Evolutionary conservation across 2,888 invertebrate species (phyloP).

Genomic region (Oxytorus armatus): DNA sequence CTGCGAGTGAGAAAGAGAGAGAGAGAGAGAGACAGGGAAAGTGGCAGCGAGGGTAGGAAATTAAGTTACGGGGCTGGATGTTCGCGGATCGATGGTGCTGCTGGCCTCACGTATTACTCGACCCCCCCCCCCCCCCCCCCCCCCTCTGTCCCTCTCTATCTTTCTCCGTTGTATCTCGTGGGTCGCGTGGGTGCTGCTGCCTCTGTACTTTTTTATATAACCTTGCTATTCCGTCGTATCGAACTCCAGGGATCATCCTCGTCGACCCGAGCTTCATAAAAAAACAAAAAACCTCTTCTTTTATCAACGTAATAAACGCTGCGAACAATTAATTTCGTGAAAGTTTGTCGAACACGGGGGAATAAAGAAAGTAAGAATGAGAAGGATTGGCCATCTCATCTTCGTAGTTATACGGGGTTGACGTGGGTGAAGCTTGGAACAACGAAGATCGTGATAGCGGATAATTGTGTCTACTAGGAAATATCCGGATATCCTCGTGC

Average conservation of each 20-base stretch:
- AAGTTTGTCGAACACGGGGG: too few species aligned
- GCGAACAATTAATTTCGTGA: too few species aligned
- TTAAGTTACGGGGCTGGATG: conserved; percentile 75
- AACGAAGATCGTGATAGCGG: too few species aligned
- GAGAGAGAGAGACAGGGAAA: conserved; percentile 56
- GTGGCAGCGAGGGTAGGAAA: conserved; percentile 71
- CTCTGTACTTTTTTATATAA: conserved; percentile 40
- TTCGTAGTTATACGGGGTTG: too few species aligned
- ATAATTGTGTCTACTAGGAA: too few species aligned
- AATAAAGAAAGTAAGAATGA: too few species aligned
- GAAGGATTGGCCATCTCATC: too few species aligned
- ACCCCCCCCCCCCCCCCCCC: too few species aligned
- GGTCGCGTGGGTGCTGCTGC: conserved; percentile 37
- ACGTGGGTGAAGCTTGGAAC: too few species aligned
- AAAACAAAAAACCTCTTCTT: conserved; percentile 5
- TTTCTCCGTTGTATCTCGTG: conserved; percentile 52
- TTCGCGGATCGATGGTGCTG: conserved; percentile 77
- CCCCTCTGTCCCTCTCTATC: conserved; percentile 53
- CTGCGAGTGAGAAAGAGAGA: conserved; percentile 31
- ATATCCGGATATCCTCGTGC: too few species aligned
- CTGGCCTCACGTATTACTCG: conserved; percentile 64
- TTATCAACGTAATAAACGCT: too few species aligned
- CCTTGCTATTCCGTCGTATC: conserved; percentile 23
- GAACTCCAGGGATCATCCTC: conserved; percentile 40
- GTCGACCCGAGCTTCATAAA: conserved; percentile 4